These are phyloP conservation scores for Chironomus striatipennis DNA, from an alignment of 1,140 invertebrate species.

Conservation along the genomic window DNA sequence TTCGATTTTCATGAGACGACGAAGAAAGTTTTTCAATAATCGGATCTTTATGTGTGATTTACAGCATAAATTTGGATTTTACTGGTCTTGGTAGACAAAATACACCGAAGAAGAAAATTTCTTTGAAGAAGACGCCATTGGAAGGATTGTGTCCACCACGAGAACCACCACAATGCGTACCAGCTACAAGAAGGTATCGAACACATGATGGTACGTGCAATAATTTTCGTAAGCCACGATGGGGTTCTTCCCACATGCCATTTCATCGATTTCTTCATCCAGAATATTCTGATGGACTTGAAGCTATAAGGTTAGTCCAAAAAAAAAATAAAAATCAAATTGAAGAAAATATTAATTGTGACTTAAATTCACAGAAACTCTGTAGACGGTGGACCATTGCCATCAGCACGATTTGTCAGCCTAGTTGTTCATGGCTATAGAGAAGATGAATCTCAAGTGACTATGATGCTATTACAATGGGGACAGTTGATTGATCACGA, in stretches of 20 bases:
- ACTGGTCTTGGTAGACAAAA: conserved; percentile 32
- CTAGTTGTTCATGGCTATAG: conserved; percentile 53
- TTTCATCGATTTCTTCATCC: conserved; percentile 73
- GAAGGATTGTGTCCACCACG: conserved; percentile 37
- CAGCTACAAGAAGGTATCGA: conserved; percentile 52
- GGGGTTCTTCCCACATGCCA: conserved; percentile 75
- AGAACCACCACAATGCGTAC: conserved; percentile 37
- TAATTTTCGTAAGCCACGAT: conserved; percentile 61
- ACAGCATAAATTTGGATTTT: conserved; percentile 1
- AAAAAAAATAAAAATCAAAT: background rate
- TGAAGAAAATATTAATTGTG: conserved; percentile 35
- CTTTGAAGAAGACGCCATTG: conserved; percentile 35
- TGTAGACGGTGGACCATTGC: conserved; percentile 47
- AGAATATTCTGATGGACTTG: conserved; percentile 71
- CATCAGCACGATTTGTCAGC: conserved; percentile 59
- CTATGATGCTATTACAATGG: conserved; percentile 80
- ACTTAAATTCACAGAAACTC: conserved; percentile 39
- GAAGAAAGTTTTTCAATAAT: background rate
- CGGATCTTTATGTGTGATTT: background rate
- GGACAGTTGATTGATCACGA: conserved; percentile 79
- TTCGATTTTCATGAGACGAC: conserved; percentile 8
- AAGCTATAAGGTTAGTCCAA: conserved; percentile 38
- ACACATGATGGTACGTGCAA: conserved; percentile 82
- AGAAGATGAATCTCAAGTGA: conserved; percentile 51
- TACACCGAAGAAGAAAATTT: conserved; percentile 34